Evolutionary conservation across 2,888 invertebrate species (phyloP).

Genomic region (Drosophila pseudotakahashii): DNA sequence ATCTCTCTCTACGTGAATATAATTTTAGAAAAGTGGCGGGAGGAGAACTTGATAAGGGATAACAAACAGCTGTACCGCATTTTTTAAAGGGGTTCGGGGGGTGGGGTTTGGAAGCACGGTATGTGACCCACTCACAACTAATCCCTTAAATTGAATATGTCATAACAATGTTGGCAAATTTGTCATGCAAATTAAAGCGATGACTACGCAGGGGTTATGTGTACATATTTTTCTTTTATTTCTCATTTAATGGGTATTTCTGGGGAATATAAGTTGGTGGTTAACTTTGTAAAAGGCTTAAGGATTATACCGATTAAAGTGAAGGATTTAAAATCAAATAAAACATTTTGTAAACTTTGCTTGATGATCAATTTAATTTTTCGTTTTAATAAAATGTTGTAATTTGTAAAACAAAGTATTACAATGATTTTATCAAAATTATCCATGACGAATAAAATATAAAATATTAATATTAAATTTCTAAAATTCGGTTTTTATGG

Average conservation of each 20-base stretch:
- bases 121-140: conserved; percentile 55
- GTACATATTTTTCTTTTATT: conserved; percentile 24
- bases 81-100: neutral
- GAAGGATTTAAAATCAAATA: no score
- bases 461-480: neutral
- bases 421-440: no score
- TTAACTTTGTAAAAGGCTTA: neutral
- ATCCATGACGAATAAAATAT: no score
- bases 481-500: neutral
- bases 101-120: conserved; percentile 7
- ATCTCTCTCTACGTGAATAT: conserved; percentile 9
- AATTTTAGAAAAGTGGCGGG: conserved; percentile 17
- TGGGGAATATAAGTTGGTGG: neutral
- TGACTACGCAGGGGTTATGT: conserved; percentile 58
- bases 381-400: no score
- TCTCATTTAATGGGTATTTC: conserved; percentile 11
- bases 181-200: conserved; percentile 78
- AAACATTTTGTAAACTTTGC: no score
- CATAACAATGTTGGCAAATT: conserved; percentile 76
- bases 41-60: conserved; percentile 36
- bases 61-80: conserved; percentile 27
- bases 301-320: no score
- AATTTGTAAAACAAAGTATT: no score
- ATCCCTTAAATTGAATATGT: conserved; percentile 79
- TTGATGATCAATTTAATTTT: no score